phyloP scores from a whole-genome alignment of 2,113 vertebrate genomes.

The Trogon surrucura region DNA sequence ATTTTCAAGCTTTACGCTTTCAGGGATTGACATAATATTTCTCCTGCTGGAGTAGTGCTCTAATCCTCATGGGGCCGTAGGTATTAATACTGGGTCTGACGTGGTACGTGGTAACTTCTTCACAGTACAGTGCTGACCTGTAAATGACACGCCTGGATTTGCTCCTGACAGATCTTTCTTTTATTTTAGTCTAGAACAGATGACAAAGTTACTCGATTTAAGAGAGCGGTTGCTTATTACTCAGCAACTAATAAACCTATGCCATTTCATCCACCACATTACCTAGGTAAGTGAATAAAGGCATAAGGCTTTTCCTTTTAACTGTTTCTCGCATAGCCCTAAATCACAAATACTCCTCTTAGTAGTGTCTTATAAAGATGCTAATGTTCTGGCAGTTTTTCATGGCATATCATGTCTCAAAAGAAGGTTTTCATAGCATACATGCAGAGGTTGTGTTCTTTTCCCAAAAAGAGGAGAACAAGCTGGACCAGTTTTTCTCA shows the following conservation, averaged over 20 bases:
- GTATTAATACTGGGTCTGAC: background rate
- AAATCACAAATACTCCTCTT: background rate
- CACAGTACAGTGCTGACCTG: background rate
- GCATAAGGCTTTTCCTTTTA: background rate
- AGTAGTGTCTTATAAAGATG: background rate
- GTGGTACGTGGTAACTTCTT: rapidly evolving
- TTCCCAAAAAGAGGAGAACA: background rate
- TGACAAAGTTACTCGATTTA: slow-evolving; percentile 94
- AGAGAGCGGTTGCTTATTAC: slow-evolving; percentile 95
- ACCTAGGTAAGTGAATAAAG: slow-evolving; percentile 79
- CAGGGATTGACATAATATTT: rapidly evolving
- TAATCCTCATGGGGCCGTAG: background rate
- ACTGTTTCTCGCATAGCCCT: background rate
- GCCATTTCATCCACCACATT: slow-evolving; percentile 84
- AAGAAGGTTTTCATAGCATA: background rate
- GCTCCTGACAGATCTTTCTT: slow-evolving; percentile 30
- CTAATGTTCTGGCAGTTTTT: background rate
- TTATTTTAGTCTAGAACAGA: slow-evolving; percentile 90
- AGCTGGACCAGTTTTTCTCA: background rate
- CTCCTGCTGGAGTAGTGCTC: background rate
- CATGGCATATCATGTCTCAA: background rate
- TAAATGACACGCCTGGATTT: background rate
- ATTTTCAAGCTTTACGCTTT: background rate
- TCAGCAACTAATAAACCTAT: slow-evolving; percentile 87
- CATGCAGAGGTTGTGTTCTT: background rate